Evolutionary conservation across 2,797 vertebrate species (phyloP).

Genomic region (Microctenopoma lineatum): DNA sequence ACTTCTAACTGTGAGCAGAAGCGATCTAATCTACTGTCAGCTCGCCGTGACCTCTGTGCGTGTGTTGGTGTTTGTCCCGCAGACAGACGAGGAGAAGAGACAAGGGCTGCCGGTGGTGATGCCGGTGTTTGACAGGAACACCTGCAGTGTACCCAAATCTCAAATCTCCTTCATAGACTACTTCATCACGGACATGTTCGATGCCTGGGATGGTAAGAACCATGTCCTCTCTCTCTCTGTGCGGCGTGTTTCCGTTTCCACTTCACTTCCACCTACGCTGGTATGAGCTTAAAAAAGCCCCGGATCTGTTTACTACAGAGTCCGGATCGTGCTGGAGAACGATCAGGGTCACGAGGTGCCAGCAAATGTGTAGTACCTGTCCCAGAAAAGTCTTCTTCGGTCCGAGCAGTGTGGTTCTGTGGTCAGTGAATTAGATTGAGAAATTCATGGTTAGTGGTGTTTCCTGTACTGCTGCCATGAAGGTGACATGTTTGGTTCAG

Average conservation of each 20-base stretch:
- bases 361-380: too few species aligned
- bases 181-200: slow-evolving; percentile 98
- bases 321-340: not conserved
- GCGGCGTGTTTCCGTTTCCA: not conserved
- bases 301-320: not conserved
- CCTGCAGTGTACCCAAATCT: slow-evolving; percentile 95
- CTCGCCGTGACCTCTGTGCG: slow-evolving; percentile 18
- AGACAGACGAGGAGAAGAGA: slow-evolving; percentile 97
- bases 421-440: too few species aligned
- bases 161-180: slow-evolving; percentile 99
- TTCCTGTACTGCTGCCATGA: too few species aligned
- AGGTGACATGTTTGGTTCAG: too few species aligned
- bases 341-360: too few species aligned
- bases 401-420: too few species aligned
- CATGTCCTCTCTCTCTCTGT: not conserved
- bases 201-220: slow-evolving; percentile 95
- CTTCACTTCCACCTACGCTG: not conserved
- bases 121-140: slow-evolving; percentile 96
- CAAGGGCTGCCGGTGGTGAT: slow-evolving; percentile 93
- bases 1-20: not conserved
- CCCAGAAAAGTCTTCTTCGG: too few species aligned
- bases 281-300: not conserved
- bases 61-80: slow-evolving; percentile 48
- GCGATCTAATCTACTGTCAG: not conserved
- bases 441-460: too few species aligned